phyloP scores from a whole-genome alignment of 2,113 vertebrate genomes.

The Gadus macrocephalus region DNA sequence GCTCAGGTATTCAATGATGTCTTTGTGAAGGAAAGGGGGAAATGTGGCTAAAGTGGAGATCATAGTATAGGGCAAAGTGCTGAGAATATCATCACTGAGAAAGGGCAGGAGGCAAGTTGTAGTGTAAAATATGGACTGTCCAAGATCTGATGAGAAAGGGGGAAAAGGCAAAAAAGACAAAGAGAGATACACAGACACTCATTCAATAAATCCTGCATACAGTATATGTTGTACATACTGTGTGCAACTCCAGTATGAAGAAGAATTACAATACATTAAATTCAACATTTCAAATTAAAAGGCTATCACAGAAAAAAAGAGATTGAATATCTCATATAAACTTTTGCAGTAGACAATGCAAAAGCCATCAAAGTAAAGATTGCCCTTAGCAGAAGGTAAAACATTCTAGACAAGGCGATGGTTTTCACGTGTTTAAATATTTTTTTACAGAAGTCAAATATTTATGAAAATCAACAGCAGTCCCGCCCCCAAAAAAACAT shows the following conservation, averaged over 20 bases:
- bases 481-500: not conserved
- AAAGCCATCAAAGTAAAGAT: slow-evolving; percentile 44
- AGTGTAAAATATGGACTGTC: slow-evolving; percentile 99
- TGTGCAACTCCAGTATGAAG: not conserved
- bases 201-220: slow-evolving; percentile 65
- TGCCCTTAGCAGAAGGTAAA: slow-evolving; percentile 38
- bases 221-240: slow-evolving; percentile 34
- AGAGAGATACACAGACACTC: slow-evolving; percentile 70
- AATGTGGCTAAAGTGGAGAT: slow-evolving; percentile 99
- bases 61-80: slow-evolving; percentile 99
- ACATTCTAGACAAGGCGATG: slow-evolving; percentile 47
- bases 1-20: slow-evolving; percentile 99
- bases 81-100: slow-evolving; percentile 98
- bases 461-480: slow-evolving; percentile 57
- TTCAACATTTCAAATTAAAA: not conserved
- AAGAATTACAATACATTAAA: not conserved
- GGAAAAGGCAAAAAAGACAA: slow-evolving; percentile 51
- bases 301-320: not conserved
- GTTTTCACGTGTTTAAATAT: slow-evolving; percentile 48
- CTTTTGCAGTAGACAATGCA: slow-evolving; percentile 16
- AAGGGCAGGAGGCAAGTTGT: slow-evolving; percentile 98
- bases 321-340: not conserved
- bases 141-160: slow-evolving; percentile 84
- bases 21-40: slow-evolving; percentile 98
- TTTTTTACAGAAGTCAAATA: slow-evolving; percentile 59